Conservation (phyloP, 2,888 invertebrate species). For the Hypercompe scribonia region DNA sequence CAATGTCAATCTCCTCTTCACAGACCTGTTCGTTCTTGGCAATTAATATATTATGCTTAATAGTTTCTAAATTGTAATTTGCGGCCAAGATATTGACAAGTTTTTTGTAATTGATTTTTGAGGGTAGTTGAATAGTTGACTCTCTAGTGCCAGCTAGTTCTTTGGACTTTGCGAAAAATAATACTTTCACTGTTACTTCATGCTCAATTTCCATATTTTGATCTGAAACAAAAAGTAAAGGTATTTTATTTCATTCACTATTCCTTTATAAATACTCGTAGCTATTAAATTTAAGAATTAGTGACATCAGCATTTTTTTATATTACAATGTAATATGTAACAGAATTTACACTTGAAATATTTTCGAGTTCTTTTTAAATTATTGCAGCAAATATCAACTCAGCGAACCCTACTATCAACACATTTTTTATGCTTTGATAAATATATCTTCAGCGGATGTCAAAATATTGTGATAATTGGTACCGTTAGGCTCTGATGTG, state of each 20-base stretch:
- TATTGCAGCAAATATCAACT: no score
- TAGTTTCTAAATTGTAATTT: constrained; percentile 88
- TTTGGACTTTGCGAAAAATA: constrained; percentile 96
- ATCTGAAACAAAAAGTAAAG: constrained; percentile 55
- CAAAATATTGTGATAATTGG: no score
- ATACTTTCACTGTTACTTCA: constrained; percentile 87
- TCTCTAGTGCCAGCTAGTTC: constrained; percentile 91
- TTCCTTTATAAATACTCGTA: background rate
- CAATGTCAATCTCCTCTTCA: constrained; percentile 81
- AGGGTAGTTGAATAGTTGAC: constrained; percentile 82
- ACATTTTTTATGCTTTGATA: no score
- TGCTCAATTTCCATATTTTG: constrained; percentile 81
- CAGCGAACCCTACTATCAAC: no score
- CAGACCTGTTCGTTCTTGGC: constrained; percentile 95
- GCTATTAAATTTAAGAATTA: background rate
- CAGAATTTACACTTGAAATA: no score
- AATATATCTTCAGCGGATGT: no score
- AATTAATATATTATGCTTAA: constrained; percentile 91
- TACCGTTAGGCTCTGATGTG: no score
- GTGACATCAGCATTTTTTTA: background rate
- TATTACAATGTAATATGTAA: no score
- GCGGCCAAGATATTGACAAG: constrained; percentile 88
- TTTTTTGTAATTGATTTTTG: constrained; percentile 83
- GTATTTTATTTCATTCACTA: background rate
- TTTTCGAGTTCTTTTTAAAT: no score